Conservation (phyloP, 92 coral and sea anemone species). For the Phenganax subtilis region DNA sequence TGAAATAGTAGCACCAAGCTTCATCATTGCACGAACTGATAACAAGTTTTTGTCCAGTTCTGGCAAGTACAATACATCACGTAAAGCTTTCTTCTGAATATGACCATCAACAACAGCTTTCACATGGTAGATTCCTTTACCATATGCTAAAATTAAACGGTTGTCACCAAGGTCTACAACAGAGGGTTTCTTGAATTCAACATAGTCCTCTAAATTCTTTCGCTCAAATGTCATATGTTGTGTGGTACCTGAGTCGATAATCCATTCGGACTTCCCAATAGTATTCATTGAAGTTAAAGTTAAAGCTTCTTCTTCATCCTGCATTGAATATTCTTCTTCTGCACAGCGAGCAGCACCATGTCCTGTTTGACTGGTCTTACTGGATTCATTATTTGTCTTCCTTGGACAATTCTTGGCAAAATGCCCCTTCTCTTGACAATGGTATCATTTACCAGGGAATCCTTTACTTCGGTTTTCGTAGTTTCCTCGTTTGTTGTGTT, state of each 20-base stretch:
- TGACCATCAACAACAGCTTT: background rate
- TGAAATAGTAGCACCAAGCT: background rate
- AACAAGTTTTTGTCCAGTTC: too few relatives aligned
- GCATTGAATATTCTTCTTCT: background rate
- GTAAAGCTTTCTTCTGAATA: background rate
- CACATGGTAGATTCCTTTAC: background rate
- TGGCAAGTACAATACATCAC: too few relatives aligned
- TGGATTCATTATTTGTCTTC: background rate
- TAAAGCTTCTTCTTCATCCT: background rate
- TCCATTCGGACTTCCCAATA: too few relatives aligned
- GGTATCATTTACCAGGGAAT: conserved; percentile 47
- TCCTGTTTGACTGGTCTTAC: conserved; percentile 8
- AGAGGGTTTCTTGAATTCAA: background rate
- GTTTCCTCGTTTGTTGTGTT: too few relatives aligned
- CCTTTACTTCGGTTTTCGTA: background rate
- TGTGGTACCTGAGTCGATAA: background rate
- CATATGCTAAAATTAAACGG: background rate
- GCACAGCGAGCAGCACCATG: background rate
- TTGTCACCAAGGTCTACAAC: too few relatives aligned
- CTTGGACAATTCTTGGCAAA: conserved; percentile 67
- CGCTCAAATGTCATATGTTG: background rate
- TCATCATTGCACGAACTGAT: too few relatives aligned
- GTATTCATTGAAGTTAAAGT: background rate
- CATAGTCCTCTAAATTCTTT: background rate
- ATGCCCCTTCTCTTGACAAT: conserved; percentile 66